Conservation (phyloP, 2,797 vertebrate genomes). For the Australoheros facetus region DNA sequence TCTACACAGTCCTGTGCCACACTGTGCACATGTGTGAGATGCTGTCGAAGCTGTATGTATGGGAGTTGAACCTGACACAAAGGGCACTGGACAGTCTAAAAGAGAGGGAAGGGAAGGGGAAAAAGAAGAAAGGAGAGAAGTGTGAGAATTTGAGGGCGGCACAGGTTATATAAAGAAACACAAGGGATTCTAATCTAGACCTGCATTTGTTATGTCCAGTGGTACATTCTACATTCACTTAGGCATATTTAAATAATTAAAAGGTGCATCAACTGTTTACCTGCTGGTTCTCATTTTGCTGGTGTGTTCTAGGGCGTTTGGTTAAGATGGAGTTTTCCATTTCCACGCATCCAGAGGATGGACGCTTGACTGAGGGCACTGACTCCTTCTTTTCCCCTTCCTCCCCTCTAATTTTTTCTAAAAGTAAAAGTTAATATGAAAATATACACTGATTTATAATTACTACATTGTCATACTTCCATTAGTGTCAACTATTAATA, state of each 20-base stretch:
- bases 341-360: conserved; percentile 81
- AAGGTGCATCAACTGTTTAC: conserved; percentile 68
- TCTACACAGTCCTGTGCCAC: conserved; percentile 97
- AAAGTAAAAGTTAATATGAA: conserved; percentile 5
- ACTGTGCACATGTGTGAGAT: conserved; percentile 95
- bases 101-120: neutral
- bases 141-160: neutral
- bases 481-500: neutral
- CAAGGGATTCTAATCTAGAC: neutral
- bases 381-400: conserved; percentile 86
- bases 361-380: conserved; percentile 82
- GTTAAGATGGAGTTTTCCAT: conserved; percentile 82
- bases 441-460: neutral
- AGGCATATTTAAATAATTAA: conserved; percentile 17
- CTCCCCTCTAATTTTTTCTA: conserved; percentile 46
- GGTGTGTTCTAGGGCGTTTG: conserved; percentile 89
- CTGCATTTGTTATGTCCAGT: neutral
- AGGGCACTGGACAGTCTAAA: conserved; percentile 88
- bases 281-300: conserved; percentile 91
- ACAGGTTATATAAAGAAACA: neutral
- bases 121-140: neutral
- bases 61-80: conserved; percentile 89
- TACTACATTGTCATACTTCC: neutral
- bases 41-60: conserved; percentile 86
- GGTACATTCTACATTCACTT: conserved; percentile 1